Evolutionary conservation across 2,888 invertebrate genomes (phyloP).

Genomic region (Bombylius major): DNA sequence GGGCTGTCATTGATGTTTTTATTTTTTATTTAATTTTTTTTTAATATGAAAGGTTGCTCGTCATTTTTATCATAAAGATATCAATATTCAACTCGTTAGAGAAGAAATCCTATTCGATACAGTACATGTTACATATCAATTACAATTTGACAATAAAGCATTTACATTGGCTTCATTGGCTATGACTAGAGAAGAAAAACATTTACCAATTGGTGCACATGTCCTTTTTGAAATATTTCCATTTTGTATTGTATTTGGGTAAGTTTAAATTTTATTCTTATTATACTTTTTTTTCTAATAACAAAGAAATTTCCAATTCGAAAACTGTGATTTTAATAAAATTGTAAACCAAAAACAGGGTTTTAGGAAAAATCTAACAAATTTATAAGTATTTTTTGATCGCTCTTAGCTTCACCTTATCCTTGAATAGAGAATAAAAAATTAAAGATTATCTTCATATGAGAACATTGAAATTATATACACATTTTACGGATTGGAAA

Average conservation of each 20-base stretch:
- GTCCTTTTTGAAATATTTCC: constrained; percentile 95
- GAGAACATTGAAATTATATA: too few relatives aligned
- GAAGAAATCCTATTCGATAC: constrained; percentile 83
- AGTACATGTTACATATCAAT: constrained; percentile 84
- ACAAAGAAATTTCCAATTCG: too few relatives aligned
- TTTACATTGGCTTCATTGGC: constrained; percentile 71
- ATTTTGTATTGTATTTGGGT: constrained; percentile 94
- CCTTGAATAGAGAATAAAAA: too few relatives aligned
- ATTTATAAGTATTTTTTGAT: too few relatives aligned
- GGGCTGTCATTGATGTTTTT: not conserved
- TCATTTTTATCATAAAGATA: constrained; percentile 89
- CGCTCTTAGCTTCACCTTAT: too few relatives aligned
- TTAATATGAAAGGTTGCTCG: constrained; percentile 56
- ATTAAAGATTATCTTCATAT: too few relatives aligned
- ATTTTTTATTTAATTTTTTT: too few relatives aligned
- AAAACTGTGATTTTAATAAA: too few relatives aligned
- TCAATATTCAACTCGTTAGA: constrained; percentile 77
- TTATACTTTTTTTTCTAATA: too few relatives aligned
- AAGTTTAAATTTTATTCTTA: constrained; percentile 25
- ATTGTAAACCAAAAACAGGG: too few relatives aligned
- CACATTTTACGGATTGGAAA: too few relatives aligned
- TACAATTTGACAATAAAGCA: constrained; percentile 89
- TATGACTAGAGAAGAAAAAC: constrained; percentile 79
- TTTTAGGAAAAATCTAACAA: too few relatives aligned
- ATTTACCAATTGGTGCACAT: constrained; percentile 75